Evolutionary conservation across 2,888 invertebrate genomes (phyloP), one percentile per base, ranked within the genome.

Genomic region (Eurytoma californica): DNA sequence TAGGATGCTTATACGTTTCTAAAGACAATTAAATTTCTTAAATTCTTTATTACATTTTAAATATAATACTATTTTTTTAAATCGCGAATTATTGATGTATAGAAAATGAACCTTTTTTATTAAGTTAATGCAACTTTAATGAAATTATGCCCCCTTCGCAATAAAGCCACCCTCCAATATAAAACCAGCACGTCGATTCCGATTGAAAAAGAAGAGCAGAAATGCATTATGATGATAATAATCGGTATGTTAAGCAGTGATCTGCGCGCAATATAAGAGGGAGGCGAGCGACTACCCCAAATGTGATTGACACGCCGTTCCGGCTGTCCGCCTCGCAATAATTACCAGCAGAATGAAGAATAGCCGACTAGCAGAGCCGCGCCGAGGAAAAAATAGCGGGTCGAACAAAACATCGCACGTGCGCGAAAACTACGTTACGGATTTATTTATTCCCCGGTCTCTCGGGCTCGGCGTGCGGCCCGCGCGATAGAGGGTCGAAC

Each of bases 401-500:
- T 49, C 69, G 69, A 72, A 79, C 79, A 75, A 79, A 79, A 73
- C 66, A 20, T 12, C 53, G 16, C 53, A 63, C 72, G 67, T 57
- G 61, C 60, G 73, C 73, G 18, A 39, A 67, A 20, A 47, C 73
- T 47, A 39, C 63, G 65, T 47, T 51, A 76, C 74, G 60, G 77
- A 80, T 78, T 77, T 78, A 80, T 78, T 80, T 78, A 80, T 80
- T 75, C 72, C 80, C 72, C 70, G 77, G 51, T 67, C 24, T 67
- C 18, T 60, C 18, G 60, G 67, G 65, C 79, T 66, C 57, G 68
- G 49, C 16, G 24, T 57, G 14, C 47, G 20, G 60, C 16, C 4
- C 24, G n/a, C 12, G 57, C 63, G 16, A n/a, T n/a, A 9, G 39
- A 47, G 75, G 63, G 14, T 55, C 30, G 24, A 63, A 39, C 39